Evolutionary conservation across 2,113 vertebrate genomes (phyloP), one percentile per base, ranked within the genome.

Genomic region (Herpetotheres cachinnans): DNA sequence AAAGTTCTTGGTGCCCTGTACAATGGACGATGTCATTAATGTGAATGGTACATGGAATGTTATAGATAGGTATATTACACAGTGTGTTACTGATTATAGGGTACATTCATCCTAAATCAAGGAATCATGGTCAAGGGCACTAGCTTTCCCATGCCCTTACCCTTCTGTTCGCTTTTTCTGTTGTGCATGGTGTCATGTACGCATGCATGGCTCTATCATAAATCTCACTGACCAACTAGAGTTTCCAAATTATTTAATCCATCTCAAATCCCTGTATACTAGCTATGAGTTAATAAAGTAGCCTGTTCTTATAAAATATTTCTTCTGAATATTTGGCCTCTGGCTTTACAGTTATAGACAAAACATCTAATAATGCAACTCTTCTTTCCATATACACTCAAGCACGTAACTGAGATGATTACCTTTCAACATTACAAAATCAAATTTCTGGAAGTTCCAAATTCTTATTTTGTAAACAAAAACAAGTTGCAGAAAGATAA

Each of bases 391-490:
- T 13, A 14, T 38, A 79, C 25, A 54, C n/a, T 66, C 69, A 62
- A 62, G 91, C 58, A 84, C n/a, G 17, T 26, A 84, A 80, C 67
- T 92, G 82, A 95, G 62, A 70, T 94, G 81, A 97, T 96, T 78
- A 95, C 86, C 71, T 90, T 94, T 93, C 93, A 91, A 49, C 27
- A 58, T 84, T 89, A 96, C 21, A 52, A 90, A 92, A 91, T 87
- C 71, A 88, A 90, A 95, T 81, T 94, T 47, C 74, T 92, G 38
- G 38, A 95, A 89, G 76, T 97, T 97, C 52, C 76, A 93, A 79
- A 72, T 94, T 94, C 81, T 96, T 92, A 67, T 91, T 96, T 96
- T 92, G 92, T 90, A 98, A 98, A 98, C 94, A 97, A 98, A 85
- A 97, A 88, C 77, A 96, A 94, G 62, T 86, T 95, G 88, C 71